phyloP scores from a whole-genome alignment of 2,888 invertebrate genomes.

The Steinernema scapterisci region DNA sequence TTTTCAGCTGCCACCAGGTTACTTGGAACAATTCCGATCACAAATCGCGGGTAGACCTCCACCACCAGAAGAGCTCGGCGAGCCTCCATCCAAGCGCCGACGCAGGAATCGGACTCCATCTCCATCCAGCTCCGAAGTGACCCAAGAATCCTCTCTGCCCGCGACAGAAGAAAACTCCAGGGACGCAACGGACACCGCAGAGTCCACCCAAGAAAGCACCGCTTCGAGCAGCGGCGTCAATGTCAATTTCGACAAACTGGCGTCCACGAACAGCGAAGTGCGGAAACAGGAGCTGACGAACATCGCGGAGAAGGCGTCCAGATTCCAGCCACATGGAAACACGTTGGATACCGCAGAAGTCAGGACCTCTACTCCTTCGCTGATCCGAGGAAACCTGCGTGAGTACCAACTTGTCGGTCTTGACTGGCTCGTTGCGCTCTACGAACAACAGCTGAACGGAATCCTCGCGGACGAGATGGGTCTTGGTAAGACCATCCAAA shows the following conservation, averaged over 20 bases:
- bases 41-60: neutral
- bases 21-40: constrained; percentile 40
- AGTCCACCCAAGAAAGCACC: constrained; percentile 56
- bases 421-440: constrained; percentile 96
- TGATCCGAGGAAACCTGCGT: constrained; percentile 85
- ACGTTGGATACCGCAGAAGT: constrained; percentile 90
- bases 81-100: neutral
- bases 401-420: constrained; percentile 97
- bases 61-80: neutral
- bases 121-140: neutral
- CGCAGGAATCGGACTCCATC: neutral
- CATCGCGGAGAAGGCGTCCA: constrained; percentile 80
- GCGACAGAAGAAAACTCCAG: constrained; percentile 69
- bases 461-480: constrained; percentile 74
- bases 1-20: constrained; percentile 56
- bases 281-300: constrained; percentile 60
- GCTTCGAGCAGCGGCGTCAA: constrained; percentile 48
- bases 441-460: constrained; percentile 89
- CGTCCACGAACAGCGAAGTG: constrained; percentile 53
- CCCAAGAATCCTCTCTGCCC: constrained; percentile 35
- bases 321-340: constrained; percentile 96
- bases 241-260: constrained; percentile 56
- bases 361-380: constrained; percentile 61
- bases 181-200: constrained; percentile 72
- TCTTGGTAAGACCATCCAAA: constrained; percentile 91